phyloP scores from a whole-genome alignment of 2,113 vertebrate species.

The Oryzias celebensis region DNA sequence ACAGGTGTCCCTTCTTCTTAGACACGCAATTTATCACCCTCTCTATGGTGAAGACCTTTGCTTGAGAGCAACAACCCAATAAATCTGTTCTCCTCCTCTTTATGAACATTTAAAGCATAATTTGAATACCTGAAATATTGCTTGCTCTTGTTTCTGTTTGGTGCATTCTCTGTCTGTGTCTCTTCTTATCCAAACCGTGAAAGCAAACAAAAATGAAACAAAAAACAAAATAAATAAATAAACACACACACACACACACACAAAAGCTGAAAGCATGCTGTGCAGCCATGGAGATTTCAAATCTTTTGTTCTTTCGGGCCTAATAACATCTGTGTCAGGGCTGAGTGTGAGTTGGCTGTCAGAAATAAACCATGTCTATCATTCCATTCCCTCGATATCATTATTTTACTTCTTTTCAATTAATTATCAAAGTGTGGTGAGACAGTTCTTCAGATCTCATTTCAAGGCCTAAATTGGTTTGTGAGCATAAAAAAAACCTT shows the following conservation, averaged over 20 bases:
- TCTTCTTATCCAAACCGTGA: constrained; percentile 32
- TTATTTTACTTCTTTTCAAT: constrained; percentile 76
- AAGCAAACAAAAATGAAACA: constrained; percentile 36
- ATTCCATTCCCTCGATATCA: constrained; percentile 68
- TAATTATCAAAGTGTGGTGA: constrained; percentile 70
- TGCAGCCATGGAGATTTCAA: constrained; percentile 58
- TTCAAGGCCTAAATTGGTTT: constrained; percentile 74
- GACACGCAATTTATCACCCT: constrained; percentile 76
- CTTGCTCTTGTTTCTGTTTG: background rate
- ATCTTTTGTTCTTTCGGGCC: constrained; percentile 60
- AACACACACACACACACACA: background rate
- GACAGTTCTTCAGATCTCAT: constrained; percentile 73
- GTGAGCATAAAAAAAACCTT: constrained; percentile 68
- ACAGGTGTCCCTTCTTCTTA: constrained; percentile 77
- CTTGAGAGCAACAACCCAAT: constrained; percentile 43
- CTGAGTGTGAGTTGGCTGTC: constrained; percentile 61
- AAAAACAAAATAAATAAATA: background rate
- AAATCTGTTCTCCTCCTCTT: constrained; percentile 5
- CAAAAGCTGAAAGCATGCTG: constrained; percentile 47
- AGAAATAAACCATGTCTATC: constrained; percentile 68
- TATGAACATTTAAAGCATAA: constrained; percentile 21
- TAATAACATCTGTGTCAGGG: constrained; percentile 54
- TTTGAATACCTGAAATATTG: constrained; percentile 12
- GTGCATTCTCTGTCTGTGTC: constrained; percentile 2
- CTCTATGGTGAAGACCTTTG: constrained; percentile 63